Conservation (phyloP, 2,888 invertebrate genomes). For the Ennomos quercinarius region DNA sequence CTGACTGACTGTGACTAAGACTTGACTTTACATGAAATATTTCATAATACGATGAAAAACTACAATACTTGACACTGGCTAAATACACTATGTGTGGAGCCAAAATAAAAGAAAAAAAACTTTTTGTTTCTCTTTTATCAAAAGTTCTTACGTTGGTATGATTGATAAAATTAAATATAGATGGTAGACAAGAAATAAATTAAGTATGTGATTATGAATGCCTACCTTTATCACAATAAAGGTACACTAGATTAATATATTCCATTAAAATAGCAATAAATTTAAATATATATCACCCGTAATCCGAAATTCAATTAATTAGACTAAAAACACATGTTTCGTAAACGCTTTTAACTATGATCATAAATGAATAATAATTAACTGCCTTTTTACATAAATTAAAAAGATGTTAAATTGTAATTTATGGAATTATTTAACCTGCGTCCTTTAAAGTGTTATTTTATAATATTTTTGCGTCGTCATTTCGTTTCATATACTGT, state of each 20-base stretch:
- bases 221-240: conserved; percentile 1
- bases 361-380: conserved; percentile 38
- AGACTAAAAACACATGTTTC: conserved; percentile 54
- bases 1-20: too few species aligned
- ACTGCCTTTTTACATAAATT: conserved; percentile 26
- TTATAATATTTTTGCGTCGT: too few species aligned
- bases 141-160: too few species aligned
- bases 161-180: too few species aligned
- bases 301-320: conserved; percentile 48
- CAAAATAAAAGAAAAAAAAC: too few species aligned
- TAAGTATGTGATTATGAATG: neutral
- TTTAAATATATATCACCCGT: conserved; percentile 27
- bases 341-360: conserved; percentile 51
- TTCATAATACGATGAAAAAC: too few species aligned
- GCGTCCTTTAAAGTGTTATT: neutral
- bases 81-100: too few species aligned
- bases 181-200: too few species aligned
- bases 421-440: conserved; percentile 13
- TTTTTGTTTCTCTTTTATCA: too few species aligned
- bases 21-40: too few species aligned
- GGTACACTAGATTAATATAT: conserved; percentile 4
- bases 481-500: too few species aligned
- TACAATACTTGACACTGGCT: too few species aligned
- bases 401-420: conserved; percentile 21
- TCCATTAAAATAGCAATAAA: conserved; percentile 34